phyloP scores from a whole-genome alignment of 2,888 invertebrate genomes.

The Pemphredon lugubris region DNA sequence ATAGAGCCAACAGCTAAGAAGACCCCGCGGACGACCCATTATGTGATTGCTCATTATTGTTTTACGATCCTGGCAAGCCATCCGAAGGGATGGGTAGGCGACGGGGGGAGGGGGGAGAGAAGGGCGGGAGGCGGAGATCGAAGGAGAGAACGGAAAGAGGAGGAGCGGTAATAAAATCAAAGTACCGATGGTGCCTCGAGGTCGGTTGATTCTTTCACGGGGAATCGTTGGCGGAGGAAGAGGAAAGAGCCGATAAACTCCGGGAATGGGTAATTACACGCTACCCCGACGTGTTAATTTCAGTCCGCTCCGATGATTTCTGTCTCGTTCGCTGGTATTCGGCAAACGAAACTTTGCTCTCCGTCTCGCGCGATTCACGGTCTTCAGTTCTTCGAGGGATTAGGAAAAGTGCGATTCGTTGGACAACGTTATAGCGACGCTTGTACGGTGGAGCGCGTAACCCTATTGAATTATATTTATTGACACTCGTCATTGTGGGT shows the following conservation, averaged over 20 bases:
- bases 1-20: constrained; percentile 39
- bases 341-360: too few species aligned
- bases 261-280: constrained; percentile 48
- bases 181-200: constrained; percentile 30
- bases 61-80: constrained; percentile 53
- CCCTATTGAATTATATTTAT: too few species aligned
- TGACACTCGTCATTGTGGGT: too few species aligned
- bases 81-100: constrained; percentile 4
- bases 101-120: constrained; percentile 9
- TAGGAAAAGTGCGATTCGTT: too few species aligned
- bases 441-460: too few species aligned
- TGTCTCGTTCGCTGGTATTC: too few species aligned
- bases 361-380: too few species aligned
- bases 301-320: constrained; percentile 27
- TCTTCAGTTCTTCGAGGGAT: too few species aligned
- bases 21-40: constrained; percentile 55
- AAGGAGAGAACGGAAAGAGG: constrained; percentile 3
- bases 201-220: constrained; percentile 37
- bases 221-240: constrained; percentile 6
- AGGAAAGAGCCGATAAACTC: background rate
- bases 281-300: constrained; percentile 40
- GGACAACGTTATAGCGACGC: too few species aligned
- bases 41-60: constrained; percentile 71
- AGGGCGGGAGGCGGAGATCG: constrained; percentile 5
- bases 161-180: constrained; percentile 53